Evolutionary conservation across 2,888 invertebrate genomes (phyloP).

Genomic region (Dione vanillae): DNA sequence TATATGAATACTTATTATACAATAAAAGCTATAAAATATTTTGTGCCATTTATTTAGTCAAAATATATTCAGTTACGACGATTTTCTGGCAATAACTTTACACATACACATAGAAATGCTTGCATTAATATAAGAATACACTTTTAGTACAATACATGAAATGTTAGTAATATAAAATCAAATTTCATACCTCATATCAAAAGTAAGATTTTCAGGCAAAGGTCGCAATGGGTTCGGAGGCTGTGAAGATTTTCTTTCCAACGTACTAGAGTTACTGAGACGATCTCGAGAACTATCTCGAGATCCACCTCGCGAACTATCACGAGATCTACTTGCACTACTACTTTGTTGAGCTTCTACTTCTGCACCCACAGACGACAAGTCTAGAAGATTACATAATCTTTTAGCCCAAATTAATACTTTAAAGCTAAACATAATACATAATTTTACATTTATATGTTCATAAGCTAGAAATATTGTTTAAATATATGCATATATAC

Average conservation of each 20-base stretch:
- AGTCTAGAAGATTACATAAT: conserved; percentile 84
- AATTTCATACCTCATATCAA: conserved; percentile 90
- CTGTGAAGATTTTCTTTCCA: conserved; percentile 72
- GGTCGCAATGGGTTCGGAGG: conserved; percentile 85
- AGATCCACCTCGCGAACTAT: conserved; percentile 78
- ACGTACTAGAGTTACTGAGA: conserved; percentile 75
- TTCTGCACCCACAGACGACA: conserved; percentile 91
- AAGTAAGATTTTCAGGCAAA: conserved; percentile 92
- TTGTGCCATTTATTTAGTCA: neutral
- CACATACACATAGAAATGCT: no score
- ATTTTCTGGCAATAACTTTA: neutral
- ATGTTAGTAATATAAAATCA: neutral
- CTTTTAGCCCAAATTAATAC: no score
- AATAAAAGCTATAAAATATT: no score
- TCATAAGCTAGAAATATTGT: neutral
- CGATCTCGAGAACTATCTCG: conserved; percentile 79
- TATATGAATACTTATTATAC: neutral
- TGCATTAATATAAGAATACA: no score
- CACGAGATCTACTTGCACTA: conserved; percentile 67
- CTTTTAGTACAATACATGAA: no score
- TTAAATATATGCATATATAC: neutral
- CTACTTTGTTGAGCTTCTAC: conserved; percentile 78
- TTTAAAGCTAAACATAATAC: no score
- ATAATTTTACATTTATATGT: neutral
- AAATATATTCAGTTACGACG: neutral